Evolutionary conservation across 2,888 invertebrate species (phyloP).

Genomic region (Drosophila peninsularis): DNA sequence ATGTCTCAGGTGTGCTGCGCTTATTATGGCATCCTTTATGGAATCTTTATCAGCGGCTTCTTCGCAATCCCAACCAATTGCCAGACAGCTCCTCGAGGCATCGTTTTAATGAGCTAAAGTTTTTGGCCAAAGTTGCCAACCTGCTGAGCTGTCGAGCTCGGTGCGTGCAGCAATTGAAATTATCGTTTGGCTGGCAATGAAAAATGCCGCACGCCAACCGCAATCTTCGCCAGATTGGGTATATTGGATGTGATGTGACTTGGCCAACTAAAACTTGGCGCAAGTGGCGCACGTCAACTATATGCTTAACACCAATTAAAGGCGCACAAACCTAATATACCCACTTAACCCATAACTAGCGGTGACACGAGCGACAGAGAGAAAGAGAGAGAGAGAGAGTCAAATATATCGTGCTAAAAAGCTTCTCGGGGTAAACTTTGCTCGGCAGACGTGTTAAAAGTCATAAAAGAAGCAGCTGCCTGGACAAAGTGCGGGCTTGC

Average conservation of each 20-base stretch:
- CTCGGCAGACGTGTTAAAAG: conserved; percentile 66
- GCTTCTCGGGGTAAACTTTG: conserved; percentile 46
- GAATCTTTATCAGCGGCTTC: conserved; percentile 14
- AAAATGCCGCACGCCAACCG: conserved; percentile 27
- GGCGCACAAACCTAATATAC: conserved; percentile 71
- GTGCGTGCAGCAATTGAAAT: conserved; percentile 49
- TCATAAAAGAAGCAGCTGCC: conserved; percentile 61
- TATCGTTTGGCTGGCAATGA: conserved; percentile 39
- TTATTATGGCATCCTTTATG: conserved; percentile 7
- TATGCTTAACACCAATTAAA: conserved; percentile 76
- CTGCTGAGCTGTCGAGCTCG: neutral
- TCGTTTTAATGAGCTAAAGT: conserved; percentile 57
- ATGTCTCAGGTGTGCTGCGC: conserved; percentile 22
- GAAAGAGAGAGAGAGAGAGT: neutral
- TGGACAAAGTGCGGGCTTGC: conserved; percentile 15
- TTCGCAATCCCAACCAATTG: conserved; percentile 17
- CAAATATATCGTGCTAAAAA: conserved; percentile 12
- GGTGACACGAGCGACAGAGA: conserved; percentile 12
- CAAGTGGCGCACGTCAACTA: conserved; percentile 47
- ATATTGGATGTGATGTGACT: neutral
- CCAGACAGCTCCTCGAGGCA: conserved; percentile 14
- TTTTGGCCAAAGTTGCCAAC: conserved; percentile 27
- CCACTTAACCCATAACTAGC: conserved; percentile 69
- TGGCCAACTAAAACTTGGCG: conserved; percentile 22
- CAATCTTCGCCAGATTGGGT: conserved; percentile 22